A percentile compares a stretch with the other conserved stretches of the same genome.
phyloP scores from a whole-genome alignment of 2,888 invertebrate species.

The Argyresthia goedartella region DNA sequence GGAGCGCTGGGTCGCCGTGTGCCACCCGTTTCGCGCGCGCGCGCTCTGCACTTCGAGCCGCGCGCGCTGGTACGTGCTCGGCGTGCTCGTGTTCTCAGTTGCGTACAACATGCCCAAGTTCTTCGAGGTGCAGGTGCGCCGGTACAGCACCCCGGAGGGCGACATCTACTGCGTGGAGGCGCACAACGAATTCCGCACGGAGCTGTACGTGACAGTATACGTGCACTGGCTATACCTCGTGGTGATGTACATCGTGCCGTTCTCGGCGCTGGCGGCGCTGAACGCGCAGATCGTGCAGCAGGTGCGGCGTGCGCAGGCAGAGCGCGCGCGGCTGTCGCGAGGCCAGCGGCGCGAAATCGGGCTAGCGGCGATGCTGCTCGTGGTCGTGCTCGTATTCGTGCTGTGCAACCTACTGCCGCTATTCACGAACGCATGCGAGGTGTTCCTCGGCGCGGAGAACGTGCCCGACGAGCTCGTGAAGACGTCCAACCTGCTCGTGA shows the following conservation, averaged over 20 bases:
- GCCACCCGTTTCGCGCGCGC: conserved; percentile 89
- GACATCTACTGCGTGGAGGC: conserved; percentile 80
- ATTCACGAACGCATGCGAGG: conserved; percentile 88
- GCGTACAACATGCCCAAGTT: conserved; percentile 89
- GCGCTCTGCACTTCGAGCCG: conserved; percentile 92
- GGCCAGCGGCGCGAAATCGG: conserved; percentile 94
- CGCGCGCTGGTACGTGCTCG: conserved; percentile 86
- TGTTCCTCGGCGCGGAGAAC: conserved; percentile 69
- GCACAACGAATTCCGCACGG: conserved; percentile 75
- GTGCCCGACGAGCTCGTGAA: conserved; percentile 78
- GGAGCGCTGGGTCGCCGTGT: conserved; percentile 95
- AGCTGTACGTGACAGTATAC: conserved; percentile 86
- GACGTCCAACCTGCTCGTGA: conserved; percentile 92
- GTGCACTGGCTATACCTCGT: conserved; percentile 95
- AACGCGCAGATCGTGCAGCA: conserved; percentile 93
- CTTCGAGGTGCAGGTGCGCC: conserved; percentile 74
- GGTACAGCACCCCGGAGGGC: conserved; percentile 58
- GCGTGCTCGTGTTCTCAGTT: conserved; percentile 83
- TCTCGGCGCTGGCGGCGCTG: conserved; percentile 87
- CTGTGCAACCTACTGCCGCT: conserved; percentile 91
- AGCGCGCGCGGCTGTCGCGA: conserved; percentile 90
- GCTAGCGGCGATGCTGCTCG: conserved; percentile 94
- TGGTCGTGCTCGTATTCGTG: conserved; percentile 95
- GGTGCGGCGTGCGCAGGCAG: conserved; percentile 90
- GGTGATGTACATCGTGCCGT: conserved; percentile 94